A percentile compares a stretch with the other conserved stretches of the same genome.
Conservation (phyloP, 2,113 vertebrate genomes). For the Smithornis capensis region DNA sequence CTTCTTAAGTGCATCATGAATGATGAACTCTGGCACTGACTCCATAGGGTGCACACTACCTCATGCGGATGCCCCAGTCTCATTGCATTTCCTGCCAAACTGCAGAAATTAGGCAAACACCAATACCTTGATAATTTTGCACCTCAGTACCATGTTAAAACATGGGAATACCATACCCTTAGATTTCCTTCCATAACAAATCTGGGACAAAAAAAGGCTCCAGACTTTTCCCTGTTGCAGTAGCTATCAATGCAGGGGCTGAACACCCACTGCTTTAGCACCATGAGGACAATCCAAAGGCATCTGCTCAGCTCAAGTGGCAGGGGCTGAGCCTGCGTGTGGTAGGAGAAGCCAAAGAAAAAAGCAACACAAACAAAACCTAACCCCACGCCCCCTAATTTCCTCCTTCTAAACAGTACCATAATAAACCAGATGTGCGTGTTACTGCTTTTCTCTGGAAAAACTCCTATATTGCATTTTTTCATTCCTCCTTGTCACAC, state of each 20-base stretch:
- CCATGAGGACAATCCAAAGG: fast-evolving
- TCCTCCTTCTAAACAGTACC: constrained; percentile 33
- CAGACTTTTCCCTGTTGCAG: neutral
- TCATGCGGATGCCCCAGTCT: neutral
- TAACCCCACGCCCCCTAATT: neutral
- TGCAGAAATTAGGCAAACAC: neutral
- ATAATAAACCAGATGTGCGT: neutral
- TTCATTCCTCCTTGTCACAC: neutral
- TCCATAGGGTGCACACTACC: neutral
- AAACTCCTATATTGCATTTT: neutral
- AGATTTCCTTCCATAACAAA: neutral
- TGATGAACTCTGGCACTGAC: neutral
- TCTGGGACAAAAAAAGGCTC: neutral
- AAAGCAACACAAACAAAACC: constrained; percentile 44
- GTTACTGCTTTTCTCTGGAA: neutral
- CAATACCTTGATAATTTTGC: neutral
- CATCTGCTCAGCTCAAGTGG: neutral
- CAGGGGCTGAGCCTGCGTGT: neutral
- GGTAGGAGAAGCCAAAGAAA: neutral
- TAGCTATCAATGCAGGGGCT: neutral
- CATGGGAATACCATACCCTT: neutral
- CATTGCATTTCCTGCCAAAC: neutral
- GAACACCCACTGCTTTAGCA: neutral
- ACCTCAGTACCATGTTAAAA: neutral
- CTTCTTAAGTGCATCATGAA: neutral